Percentiles rank a stretch among this genome's conserved stretches.
Evolutionary conservation across 2,888 invertebrate species (phyloP).

Genomic region (Anaspis maculata): DNA sequence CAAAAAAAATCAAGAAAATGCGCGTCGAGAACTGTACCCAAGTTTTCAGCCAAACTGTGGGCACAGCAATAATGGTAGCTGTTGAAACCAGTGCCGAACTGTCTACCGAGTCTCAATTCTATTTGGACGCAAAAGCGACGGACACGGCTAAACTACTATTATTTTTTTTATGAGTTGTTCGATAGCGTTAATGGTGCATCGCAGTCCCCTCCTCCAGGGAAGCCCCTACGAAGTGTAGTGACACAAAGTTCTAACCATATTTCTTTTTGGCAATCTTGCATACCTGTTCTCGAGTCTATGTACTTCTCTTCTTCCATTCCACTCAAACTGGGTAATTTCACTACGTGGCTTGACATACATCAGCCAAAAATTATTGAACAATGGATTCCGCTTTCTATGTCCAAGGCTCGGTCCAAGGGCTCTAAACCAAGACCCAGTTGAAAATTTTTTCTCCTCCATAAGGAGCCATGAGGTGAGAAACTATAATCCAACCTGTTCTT

Average conservation of each 20-base stretch:
- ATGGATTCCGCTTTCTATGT: constrained; percentile 1
- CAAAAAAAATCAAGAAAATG: constrained; percentile 9
- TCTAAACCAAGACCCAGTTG: constrained; percentile 5
- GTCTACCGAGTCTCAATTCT: constrained; percentile 2
- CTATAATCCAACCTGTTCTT: background rate
- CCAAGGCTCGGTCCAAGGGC: too few species aligned
- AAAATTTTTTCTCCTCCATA: constrained; percentile 5
- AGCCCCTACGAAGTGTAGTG: background rate
- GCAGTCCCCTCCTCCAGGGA: background rate
- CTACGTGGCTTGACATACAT: background rate
- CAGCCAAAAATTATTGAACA: background rate
- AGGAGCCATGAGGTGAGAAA: constrained; percentile 2
- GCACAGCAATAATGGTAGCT: constrained; percentile 5
- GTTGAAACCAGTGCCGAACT: constrained; percentile 2
- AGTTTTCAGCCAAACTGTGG: constrained; percentile 9
- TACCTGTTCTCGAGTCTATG: constrained; percentile 1
- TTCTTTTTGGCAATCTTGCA: background rate
- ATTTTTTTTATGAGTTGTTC: constrained; percentile 1
- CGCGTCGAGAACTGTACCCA: constrained; percentile 7
- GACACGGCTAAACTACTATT: constrained; percentile 7
- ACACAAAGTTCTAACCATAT: background rate
- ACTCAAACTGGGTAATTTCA: constrained; percentile 1
- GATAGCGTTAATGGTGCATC: background rate
- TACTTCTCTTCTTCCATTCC: too few species aligned
- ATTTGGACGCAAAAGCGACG: constrained; percentile 4